A percentile compares a stretch with the other conserved stretches of the same genome.
Evolutionary conservation across 2,113 vertebrate species (phyloP).

Genomic region (Cinclus mexicanus): DNA sequence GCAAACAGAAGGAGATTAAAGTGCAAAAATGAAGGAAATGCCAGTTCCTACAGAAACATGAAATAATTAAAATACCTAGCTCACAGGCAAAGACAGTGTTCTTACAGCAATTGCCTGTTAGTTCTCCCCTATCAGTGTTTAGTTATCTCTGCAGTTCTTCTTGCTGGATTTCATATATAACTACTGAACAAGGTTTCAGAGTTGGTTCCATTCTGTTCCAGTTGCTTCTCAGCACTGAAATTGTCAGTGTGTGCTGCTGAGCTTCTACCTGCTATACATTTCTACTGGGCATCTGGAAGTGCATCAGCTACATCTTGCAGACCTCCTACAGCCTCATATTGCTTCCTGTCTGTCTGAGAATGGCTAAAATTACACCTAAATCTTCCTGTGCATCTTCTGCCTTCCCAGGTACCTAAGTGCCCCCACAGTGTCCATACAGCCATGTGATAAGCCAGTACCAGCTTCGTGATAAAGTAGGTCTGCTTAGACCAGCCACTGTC

Average conservation of each 20-base stretch:
- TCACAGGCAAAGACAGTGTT: accelerated
- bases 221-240: neutral
- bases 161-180: neutral
- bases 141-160: neutral
- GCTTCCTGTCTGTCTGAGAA: neutral
- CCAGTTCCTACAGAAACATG: neutral
- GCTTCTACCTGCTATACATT: neutral
- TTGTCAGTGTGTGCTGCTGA: neutral
- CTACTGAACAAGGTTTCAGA: neutral
- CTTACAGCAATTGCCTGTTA: neutral
- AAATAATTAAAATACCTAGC: neutral
- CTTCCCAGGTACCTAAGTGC: neutral
- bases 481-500: neutral
- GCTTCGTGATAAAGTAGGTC: neutral
- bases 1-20: neutral
- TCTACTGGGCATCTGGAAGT: neutral
- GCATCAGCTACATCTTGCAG: neutral
- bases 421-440: neutral
- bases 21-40: neutral
- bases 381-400: neutral
- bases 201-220: neutral
- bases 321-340: neutral
- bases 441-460: neutral
- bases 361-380: neutral
- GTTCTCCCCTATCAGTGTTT: neutral